Evolutionary conservation across 1,140 invertebrate species (phyloP), one percentile per base, ranked within the genome.

Genomic region (Fopius arisanus): DNA sequence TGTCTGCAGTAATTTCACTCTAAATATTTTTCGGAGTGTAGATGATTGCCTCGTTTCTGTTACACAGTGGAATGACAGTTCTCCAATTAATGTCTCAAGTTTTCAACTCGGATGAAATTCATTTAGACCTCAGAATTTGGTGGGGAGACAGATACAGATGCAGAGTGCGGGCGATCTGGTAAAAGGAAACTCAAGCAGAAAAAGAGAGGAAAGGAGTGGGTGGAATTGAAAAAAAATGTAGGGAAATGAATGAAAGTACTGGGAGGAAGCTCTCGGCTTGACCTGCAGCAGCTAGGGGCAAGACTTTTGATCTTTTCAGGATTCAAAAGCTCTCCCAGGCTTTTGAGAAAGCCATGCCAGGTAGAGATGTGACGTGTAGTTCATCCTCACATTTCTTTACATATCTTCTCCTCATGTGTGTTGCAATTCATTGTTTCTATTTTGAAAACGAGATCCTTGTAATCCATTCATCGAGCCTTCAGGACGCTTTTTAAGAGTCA

Each of bases 261-360:
- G 41, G 63, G 40, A 74, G 72, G 23, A 74, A 73, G 67, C 69
- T 68, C 66, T 73, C 12, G 33, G 70, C 72, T 75, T 70, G 68
- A 75, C 74, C 74, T 48, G 59, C 69, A 33, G 37, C 62, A 21
- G 74, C 78, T 75, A 21, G 26, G 37, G 78, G 76, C 76, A 48
- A 75, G 74, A 79, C 77, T 77, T 78, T 79, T 79, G 75, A 79
- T 79, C 78, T 78, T 23, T 71, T 59, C 29, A 23, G 67, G 73
- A 67, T 78, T 78, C 72, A 70, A 72, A 76, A 76, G 74, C 62
- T 69, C 68, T 48, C 31, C 12, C 59, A 76, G 75, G 76, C 76
- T 82, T 75, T 81, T 79, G 67, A 76, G 37, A 28, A 70, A 19
- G 28, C 69, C 33, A 33, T 75, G 54, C 69, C 19, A 19, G 43